Percentiles rank a stretch among this genome's conserved stretches.
Evolutionary conservation across 1,140 invertebrate genomes (phyloP).

Genomic region (Zophobas morio): DNA sequence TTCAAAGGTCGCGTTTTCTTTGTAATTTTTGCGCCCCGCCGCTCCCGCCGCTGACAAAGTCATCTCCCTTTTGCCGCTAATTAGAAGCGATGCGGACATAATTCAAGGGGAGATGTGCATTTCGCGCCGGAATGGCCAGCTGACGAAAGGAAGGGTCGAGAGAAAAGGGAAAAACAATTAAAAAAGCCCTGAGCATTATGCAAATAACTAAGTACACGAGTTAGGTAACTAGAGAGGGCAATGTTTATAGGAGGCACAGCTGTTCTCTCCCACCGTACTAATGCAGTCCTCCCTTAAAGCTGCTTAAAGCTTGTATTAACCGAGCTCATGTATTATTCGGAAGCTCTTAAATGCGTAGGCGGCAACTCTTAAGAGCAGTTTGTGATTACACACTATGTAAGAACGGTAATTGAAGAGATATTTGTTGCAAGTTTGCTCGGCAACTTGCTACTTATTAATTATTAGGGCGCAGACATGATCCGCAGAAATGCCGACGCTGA

Average conservation of each 20-base stretch:
- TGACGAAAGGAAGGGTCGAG: constrained; percentile 5
- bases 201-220: constrained; percentile 50
- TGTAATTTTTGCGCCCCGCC: background rate
- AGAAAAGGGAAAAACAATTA: constrained; percentile 11
- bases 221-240: constrained; percentile 48
- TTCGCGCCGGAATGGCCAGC: background rate
- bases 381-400: constrained; percentile 62
- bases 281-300: constrained; percentile 58
- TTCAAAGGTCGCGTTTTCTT: constrained; percentile 10
- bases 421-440: constrained; percentile 45
- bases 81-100: background rate
- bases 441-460: constrained; percentile 39
- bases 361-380: constrained; percentile 63
- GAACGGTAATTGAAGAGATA: constrained; percentile 62
- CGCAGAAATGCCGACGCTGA: too few relatives aligned
- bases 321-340: constrained; percentile 62
- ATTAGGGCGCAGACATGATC: constrained; percentile 20
- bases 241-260: constrained; percentile 56
- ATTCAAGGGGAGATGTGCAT: background rate
- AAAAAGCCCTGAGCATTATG: constrained; percentile 45
- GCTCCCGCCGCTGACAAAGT: background rate
- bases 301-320: constrained; percentile 60
- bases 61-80: background rate
- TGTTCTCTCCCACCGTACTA: constrained; percentile 55
- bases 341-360: constrained; percentile 60